A percentile compares a stretch with the other conserved stretches of the same genome.
Conservation (phyloP, 2,113 vertebrate genomes). For the Peromyscus polionotus region DNA sequence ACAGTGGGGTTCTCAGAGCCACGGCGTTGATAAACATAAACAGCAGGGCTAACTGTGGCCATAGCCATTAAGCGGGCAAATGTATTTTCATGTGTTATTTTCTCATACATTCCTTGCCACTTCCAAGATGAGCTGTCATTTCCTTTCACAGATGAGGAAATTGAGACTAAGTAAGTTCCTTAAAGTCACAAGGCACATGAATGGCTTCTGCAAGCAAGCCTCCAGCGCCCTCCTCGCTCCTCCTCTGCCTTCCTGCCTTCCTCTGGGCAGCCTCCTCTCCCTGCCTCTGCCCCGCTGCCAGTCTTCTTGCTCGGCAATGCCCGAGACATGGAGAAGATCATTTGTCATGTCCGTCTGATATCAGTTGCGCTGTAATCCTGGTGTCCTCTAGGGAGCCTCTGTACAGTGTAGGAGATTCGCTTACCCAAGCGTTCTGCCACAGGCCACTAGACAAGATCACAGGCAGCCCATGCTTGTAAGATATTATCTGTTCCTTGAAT, state of each 20-base stretch:
- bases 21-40: not conserved
- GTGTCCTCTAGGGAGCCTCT: not conserved
- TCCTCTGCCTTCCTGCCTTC: not conserved
- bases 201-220: too few relatives aligned
- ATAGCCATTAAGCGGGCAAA: not conserved
- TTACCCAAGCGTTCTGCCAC: not conserved
- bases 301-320: not conserved
- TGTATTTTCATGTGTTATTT: not conserved
- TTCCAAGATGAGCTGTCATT: not conserved
- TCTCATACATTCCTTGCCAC: not conserved
- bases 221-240: too few relatives aligned
- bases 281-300: not conserved
- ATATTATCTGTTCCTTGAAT: not conserved
- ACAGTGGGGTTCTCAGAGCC: too few relatives aligned
- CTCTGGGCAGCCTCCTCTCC: not conserved
- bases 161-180: not conserved
- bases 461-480: not conserved
- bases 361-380: not conserved
- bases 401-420: not conserved
- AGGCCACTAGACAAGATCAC: not conserved
- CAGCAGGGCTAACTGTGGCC: not conserved
- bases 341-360: accelerated
- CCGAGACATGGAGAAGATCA: not conserved
- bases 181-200: not conserved
- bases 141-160: slow-evolving; percentile 39